phyloP scores from a whole-genome alignment of 2,888 invertebrate species.

The Coelopa pilipes region DNA sequence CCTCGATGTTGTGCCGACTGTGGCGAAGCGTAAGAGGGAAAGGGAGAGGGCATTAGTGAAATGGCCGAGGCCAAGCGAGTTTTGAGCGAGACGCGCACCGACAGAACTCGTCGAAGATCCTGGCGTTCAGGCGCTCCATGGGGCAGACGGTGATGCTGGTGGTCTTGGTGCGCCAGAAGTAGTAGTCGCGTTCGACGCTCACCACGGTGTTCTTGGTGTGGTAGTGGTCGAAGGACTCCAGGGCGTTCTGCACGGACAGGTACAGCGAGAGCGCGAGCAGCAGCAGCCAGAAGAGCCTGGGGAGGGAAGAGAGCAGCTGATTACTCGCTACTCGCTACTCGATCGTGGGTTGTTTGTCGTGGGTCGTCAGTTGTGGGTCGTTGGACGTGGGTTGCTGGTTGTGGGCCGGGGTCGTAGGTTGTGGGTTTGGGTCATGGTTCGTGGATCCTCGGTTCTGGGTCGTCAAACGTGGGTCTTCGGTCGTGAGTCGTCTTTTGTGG shows the following conservation, averaged over 20 bases:
- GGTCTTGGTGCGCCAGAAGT: slow-evolving; percentile 63
- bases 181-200: slow-evolving; percentile 62
- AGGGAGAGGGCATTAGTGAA: background rate
- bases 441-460: no score
- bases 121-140: slow-evolving; percentile 55
- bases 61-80: background rate
- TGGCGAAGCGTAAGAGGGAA: background rate
- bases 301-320: no score
- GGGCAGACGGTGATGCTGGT: slow-evolving; percentile 64
- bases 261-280: slow-evolving; percentile 54
- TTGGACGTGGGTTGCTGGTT: background rate
- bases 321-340: no score
- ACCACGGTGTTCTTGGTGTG: slow-evolving; percentile 63
- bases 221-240: slow-evolving; percentile 61
- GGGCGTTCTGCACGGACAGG: slow-evolving; percentile 55
- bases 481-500: background rate
- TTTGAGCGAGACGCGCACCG: slow-evolving; percentile 46
- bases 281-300: slow-evolving; percentile 57
- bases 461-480: no score
- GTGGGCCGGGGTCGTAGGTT: no score
- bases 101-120: slow-evolving; percentile 55
- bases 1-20: slow-evolving; percentile 40
- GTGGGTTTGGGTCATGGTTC: no score
- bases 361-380: no score
- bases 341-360: no score